These are phyloP conservation scores for Cepaea hortensis DNA, from an alignment of 2,888 invertebrate species.

Conservation along the genomic window DNA sequence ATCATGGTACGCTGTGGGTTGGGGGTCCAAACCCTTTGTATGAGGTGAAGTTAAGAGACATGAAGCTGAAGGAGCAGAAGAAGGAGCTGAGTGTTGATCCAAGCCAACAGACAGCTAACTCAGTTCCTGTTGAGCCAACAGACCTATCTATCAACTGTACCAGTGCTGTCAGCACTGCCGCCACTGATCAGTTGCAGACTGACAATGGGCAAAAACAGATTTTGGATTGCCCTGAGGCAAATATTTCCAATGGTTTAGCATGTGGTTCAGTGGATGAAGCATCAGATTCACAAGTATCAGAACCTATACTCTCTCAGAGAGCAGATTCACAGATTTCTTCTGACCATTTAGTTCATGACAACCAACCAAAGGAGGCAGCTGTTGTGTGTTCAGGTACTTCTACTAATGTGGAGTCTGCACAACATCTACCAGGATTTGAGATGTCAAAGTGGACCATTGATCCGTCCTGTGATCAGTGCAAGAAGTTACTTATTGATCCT, in stretches of 20 bases:
- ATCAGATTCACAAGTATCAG: neutral
- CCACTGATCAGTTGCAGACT: neutral
- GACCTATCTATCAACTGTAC: neutral
- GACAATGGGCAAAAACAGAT: neutral
- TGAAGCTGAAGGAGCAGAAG: neutral
- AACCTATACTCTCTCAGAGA: neutral
- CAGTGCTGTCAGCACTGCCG: neutral
- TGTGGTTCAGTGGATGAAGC: neutral
- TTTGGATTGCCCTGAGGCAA: neutral
- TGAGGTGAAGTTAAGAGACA: slow-evolving; percentile 30
- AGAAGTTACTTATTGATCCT: slow-evolving; percentile 92
- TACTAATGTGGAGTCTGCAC: neutral
- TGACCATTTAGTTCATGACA: neutral
- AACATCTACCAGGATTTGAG: slow-evolving; percentile 55
- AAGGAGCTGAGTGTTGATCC: neutral
- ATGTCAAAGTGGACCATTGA: slow-evolving; percentile 80
- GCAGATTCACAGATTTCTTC: neutral
- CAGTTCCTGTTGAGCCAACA: neutral
- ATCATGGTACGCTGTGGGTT: slow-evolving; percentile 91
- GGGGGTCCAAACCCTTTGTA: slow-evolving; percentile 79
- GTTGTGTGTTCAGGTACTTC: too few species aligned
- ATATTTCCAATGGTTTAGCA: neutral
- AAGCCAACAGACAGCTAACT: too few species aligned
- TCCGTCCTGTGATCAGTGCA: slow-evolving; percentile 94
- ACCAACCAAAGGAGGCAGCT: neutral